These are phyloP conservation scores for Hyppa rectilinea DNA, from an alignment of 2,888 invertebrate genomes.

Conservation along the genomic window DNA sequence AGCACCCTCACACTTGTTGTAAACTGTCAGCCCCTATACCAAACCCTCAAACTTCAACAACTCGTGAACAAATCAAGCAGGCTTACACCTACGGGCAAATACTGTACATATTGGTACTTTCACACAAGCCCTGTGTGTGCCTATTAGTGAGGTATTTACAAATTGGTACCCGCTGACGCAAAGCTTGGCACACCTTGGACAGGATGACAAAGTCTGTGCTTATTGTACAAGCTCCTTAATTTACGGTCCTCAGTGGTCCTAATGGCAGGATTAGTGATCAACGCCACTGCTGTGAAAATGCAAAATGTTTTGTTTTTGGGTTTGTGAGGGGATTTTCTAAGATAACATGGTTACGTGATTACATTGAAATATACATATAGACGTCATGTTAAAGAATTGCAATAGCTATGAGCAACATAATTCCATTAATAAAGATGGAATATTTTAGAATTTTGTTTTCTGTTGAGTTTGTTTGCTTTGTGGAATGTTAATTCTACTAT, in stretches of 20 bases:
- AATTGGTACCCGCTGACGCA: constrained; percentile 13
- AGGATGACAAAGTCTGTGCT: constrained; percentile 64
- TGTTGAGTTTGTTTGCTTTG: neutral
- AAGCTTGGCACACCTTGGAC: constrained; percentile 43
- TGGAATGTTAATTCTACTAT: too few relatives aligned
- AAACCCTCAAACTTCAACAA: constrained; percentile 28
- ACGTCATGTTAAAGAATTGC: neutral
- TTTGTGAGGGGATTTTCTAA: neutral
- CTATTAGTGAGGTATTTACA: constrained; percentile 41
- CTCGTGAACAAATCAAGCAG: constrained; percentile 41
- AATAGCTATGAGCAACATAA: neutral
- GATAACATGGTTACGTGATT: neutral
- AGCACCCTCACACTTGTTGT: neutral
- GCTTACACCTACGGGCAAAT: constrained; percentile 16
- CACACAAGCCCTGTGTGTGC: constrained; percentile 41
- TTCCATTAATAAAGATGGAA: neutral
- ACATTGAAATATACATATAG: neutral
- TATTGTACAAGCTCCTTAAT: constrained; percentile 59
- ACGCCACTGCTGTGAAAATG: constrained; percentile 18
- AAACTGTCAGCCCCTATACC: constrained; percentile 15
- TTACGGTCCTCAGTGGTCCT: constrained; percentile 54
- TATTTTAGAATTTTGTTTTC: neutral
- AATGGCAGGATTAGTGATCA: constrained; percentile 54
- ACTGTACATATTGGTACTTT: constrained; percentile 14
- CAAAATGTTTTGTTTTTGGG: constrained; percentile 6